Base-by-base conservation (phyloP, 2,888 invertebrate species). In the Tetanocera ferruginea region DNA sequence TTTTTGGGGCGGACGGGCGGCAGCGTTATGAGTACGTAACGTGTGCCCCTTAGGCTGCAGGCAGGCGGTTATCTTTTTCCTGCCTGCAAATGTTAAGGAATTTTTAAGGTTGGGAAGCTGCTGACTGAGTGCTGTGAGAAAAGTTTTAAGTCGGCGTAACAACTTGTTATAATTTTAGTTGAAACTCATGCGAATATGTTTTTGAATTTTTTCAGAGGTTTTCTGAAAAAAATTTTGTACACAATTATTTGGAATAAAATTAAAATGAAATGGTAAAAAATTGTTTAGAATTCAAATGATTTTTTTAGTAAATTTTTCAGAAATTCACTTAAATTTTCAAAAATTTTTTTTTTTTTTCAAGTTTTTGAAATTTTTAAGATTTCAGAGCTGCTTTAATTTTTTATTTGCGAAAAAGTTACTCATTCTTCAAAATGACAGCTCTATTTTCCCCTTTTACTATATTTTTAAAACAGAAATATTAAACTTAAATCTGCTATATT, bases 1-100 rank as follows among this genome's bases (percentile, higher is more conserved):
- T 52, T 78, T 69, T 76, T 34, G 66, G 75, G 73, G 75, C 77
- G 76, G 74, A 75, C 78, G 78, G 80, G 70, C 71, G 71, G 67
- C 73, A 76, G 57, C 52, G 34, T 55, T 52, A 17, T 52, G 28
- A 49, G 23, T 75, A n/a, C 17, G 19, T 49, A 55, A 69, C 57
- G 28, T 76, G 76, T 25, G 37, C n/a, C 49, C 57, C 37, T 67
- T 23, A 62, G 64, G 75, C 49, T 25, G 64, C 64, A 9, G 57
- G 31, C 19, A 37, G 57, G n/a, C n/a, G n/a, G n/a, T n/a, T 72
- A 37, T n/a, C n/a, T 49, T 43, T 1, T 49, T 43, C 6, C 34
- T 57, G 34, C 5, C 14, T 14, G 43, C 60, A 25, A 57, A 23
- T 49, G 62, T 49, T 49, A 49, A 25, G 28, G 51, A 73, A 49